Conservation (phyloP, 2,113 vertebrate genomes). For the Ptychochromis oligacanthus region DNA sequence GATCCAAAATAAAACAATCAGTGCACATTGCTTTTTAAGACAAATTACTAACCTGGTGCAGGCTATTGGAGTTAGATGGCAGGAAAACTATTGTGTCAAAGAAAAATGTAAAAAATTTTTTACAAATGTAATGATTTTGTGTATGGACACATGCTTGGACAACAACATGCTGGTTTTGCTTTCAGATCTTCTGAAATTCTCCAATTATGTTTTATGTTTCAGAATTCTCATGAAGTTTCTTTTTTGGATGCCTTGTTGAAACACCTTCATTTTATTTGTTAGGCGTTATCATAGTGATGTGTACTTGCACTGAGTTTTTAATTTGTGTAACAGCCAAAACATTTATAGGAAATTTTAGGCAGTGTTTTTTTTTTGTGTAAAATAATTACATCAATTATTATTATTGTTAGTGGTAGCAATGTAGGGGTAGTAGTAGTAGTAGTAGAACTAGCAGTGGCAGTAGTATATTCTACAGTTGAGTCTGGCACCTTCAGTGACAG, state of each 20-base stretch:
- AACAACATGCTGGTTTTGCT: background rate
- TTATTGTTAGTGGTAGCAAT: background rate
- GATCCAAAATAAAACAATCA: background rate
- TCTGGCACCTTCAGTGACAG: constrained; percentile 65
- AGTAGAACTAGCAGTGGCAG: constrained; percentile 21
- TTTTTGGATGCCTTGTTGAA: background rate
- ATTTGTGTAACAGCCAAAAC: constrained; percentile 11
- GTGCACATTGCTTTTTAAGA: background rate
- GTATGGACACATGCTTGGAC: background rate
- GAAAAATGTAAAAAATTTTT: background rate
- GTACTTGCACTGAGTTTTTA: background rate
- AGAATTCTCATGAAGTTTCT: background rate
- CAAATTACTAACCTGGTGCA: background rate
- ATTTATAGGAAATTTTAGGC: background rate
- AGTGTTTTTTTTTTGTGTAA: background rate
- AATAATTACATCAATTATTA: background rate
- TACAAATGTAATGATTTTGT: background rate
- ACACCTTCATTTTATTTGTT: background rate
- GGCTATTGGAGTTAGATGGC: too few species aligned
- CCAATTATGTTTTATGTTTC: too few species aligned
- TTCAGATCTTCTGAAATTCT: background rate
- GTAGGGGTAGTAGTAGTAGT: background rate
- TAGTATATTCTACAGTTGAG: constrained; percentile 36
- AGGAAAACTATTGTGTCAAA: background rate
- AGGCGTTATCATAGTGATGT: background rate